phyloP scores from a whole-genome alignment of 2,113 vertebrate genomes.

The Scortum barcoo region DNA sequence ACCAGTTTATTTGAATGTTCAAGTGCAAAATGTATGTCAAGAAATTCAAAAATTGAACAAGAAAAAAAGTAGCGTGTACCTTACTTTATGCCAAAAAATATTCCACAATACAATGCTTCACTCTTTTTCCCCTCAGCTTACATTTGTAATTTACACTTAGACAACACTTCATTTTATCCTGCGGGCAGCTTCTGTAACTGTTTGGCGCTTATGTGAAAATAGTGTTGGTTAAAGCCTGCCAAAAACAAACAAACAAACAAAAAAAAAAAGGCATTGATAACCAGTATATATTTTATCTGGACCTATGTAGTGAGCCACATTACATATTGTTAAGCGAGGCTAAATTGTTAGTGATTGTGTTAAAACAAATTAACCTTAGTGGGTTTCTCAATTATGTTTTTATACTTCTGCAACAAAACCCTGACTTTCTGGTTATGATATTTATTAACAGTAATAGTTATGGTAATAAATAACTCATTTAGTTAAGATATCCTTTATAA shows the following conservation, averaged over 20 bases:
- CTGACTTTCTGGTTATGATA: no score
- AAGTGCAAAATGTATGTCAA: background rate
- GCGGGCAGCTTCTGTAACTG: background rate
- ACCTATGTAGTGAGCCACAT: background rate
- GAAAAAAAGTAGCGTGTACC: background rate
- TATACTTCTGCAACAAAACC: background rate
- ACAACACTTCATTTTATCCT: no score
- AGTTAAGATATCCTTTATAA: background rate
- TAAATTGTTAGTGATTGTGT: background rate
- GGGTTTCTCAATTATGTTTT: background rate
- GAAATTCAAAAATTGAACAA: background rate
- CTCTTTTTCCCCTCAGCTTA: background rate
- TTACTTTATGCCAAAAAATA: slow-evolving; percentile 3
- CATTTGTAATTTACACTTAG: background rate
- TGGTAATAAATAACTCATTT: background rate
- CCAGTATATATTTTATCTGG: background rate
- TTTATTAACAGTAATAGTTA: background rate
- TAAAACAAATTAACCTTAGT: background rate
- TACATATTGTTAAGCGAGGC: background rate
- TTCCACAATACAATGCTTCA: slow-evolving; percentile 1
- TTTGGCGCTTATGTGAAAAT: background rate
- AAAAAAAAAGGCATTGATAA: background rate
- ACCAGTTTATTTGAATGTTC: background rate
- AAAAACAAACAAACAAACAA: background rate
- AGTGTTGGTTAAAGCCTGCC: background rate